phyloP scores from a whole-genome alignment of 2,797 vertebrate species.

The Crypturellus tataupa region DNA sequence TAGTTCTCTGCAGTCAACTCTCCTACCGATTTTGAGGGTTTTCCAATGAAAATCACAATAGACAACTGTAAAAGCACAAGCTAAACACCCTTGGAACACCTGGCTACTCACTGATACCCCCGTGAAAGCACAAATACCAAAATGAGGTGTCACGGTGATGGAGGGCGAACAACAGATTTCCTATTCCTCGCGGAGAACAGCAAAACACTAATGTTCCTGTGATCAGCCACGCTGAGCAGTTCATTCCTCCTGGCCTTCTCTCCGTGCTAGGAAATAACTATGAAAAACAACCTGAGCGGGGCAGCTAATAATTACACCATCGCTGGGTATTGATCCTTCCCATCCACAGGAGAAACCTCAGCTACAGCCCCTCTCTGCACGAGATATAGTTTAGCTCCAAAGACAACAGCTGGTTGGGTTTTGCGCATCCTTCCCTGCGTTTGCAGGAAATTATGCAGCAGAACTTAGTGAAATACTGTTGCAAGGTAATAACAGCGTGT shows the following conservation, averaged over 20 bases:
- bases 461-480: neutral
- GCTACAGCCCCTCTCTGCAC: neutral
- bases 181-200: accelerated
- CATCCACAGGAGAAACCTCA: accelerated
- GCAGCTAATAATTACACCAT: neutral
- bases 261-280: neutral
- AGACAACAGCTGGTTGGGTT: neutral
- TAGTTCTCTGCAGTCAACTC: neutral
- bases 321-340: neutral
- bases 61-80: neutral
- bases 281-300: neutral
- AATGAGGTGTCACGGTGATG: neutral
- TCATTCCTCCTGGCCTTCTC: neutral
- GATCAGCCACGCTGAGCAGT: neutral
- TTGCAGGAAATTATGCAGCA: neutral
- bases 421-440: accelerated
- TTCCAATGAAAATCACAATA: neutral
- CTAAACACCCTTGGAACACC: neutral
- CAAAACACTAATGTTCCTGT: neutral
- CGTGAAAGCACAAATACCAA: neutral
- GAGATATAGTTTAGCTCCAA: neutral
- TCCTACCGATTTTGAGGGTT: neutral
- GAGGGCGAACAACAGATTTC: neutral
- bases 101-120: neutral
- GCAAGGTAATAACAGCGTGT: neutral